Evolutionary conservation across 2,888 invertebrate genomes (phyloP).

Genomic region (Formica aserva): DNA sequence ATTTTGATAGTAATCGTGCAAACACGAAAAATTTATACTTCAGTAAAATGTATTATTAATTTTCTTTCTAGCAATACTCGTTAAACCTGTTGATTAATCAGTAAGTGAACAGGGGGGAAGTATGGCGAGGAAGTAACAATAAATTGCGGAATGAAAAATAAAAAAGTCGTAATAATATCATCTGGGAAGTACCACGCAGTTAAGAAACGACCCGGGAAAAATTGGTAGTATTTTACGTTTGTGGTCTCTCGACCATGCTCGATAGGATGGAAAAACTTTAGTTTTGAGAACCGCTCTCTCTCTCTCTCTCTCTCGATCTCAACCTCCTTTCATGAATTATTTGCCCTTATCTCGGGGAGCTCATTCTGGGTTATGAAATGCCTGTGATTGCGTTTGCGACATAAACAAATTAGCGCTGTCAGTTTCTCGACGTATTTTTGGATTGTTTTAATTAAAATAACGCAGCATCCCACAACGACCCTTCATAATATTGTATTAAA

Average conservation of each 20-base stretch:
- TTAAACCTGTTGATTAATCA: background rate
- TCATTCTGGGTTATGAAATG: slow-evolving; percentile 68
- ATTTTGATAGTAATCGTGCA: background rate
- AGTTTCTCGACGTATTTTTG: slow-evolving; percentile 34
- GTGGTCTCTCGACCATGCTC: slow-evolving; percentile 44
- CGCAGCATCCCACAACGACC: slow-evolving; percentile 16
- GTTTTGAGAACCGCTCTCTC: slow-evolving; percentile 43
- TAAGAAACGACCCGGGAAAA: slow-evolving; percentile 31
- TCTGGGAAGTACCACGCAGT: slow-evolving; percentile 48
- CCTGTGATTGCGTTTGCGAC: slow-evolving; percentile 62
- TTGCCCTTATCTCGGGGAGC: slow-evolving; percentile 26
- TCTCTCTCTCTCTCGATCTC: too few species aligned
- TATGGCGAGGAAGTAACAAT: background rate
- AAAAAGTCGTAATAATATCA: slow-evolving; percentile 65
- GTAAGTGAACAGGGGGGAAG: background rate
- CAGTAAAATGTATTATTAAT: background rate
- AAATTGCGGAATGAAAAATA: slow-evolving; percentile 56
- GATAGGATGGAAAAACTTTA: slow-evolving; percentile 65
- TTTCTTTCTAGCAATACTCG: background rate
- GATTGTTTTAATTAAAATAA: slow-evolving; percentile 58
- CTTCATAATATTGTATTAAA: slow-evolving; percentile 16
- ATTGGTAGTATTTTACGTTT: slow-evolving; percentile 57
- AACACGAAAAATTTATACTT: background rate
- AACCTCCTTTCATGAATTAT: slow-evolving; percentile 57
- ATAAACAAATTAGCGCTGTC: slow-evolving; percentile 69